Percentiles rank a stretch among this genome's conserved stretches.
Evolutionary conservation across 2,113 vertebrate species (phyloP).

Genomic region (Narcine bancroftii): DNA sequence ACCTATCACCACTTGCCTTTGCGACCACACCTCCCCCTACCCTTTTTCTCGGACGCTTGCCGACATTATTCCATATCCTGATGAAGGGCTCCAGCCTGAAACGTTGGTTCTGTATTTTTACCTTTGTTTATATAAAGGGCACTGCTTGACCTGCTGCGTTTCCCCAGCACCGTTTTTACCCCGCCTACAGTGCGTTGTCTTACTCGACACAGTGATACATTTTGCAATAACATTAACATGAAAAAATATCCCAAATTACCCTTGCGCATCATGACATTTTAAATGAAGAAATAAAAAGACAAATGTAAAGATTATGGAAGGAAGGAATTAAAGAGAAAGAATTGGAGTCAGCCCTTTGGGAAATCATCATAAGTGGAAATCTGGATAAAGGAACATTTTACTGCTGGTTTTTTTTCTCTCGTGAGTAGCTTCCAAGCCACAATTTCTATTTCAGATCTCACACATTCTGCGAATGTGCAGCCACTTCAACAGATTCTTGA

Average conservation of each 20-base stretch:
- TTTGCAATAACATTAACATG: neutral
- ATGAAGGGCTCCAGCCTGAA: too few species aligned
- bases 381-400: neutral
- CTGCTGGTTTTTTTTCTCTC: neutral
- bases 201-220: neutral
- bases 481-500: neutral
- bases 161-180: too few species aligned
- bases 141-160: too few species aligned
- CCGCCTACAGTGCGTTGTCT: neutral
- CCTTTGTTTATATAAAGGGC: too few species aligned
- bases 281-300: neutral
- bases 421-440: neutral
- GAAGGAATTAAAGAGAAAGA: neutral
- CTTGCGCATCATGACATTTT: neutral
- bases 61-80: too few species aligned
- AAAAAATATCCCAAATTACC: neutral
- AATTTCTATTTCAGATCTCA: conserved; percentile 14
- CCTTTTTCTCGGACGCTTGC: too few species aligned
- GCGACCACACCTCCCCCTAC: too few species aligned
- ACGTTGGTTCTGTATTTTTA: too few species aligned
- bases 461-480: neutral
- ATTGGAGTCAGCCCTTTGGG: neutral
- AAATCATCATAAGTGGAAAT: neutral
- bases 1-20: too few species aligned
- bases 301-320: neutral